phyloP scores from a whole-genome alignment of 2,888 invertebrate genomes.

The Polymixis lichenea region DNA sequence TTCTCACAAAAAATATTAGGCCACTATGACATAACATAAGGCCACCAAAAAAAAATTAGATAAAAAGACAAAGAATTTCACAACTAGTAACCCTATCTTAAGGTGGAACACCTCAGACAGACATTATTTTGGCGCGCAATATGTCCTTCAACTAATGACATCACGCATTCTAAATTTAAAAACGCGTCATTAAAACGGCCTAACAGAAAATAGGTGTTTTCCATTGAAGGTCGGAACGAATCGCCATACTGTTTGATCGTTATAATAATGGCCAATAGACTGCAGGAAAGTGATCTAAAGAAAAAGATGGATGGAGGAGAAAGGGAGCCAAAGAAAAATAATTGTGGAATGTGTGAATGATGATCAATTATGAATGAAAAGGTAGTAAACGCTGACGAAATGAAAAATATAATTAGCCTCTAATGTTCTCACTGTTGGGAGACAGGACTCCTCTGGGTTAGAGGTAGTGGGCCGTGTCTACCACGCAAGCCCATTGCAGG shows the following conservation, averaged over 20 bases:
- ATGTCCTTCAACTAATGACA: constrained; percentile 56
- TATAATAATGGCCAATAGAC: not conserved
- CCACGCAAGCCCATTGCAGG: too few relatives aligned
- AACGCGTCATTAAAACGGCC: constrained; percentile 45
- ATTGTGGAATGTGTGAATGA: not conserved
- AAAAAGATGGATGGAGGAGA: not conserved
- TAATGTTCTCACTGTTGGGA: too few relatives aligned
- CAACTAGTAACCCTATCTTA: constrained; percentile 29
- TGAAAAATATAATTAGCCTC: too few relatives aligned
- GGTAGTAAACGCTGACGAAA: not conserved
- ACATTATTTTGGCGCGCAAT: constrained; percentile 56
- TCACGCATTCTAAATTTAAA: constrained; percentile 57
- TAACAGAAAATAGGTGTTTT: constrained; percentile 38
- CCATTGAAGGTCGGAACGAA: constrained; percentile 25
- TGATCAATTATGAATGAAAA: not conserved
- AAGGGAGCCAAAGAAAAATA: not conserved
- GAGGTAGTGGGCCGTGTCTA: too few relatives aligned
- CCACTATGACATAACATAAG: too few relatives aligned
- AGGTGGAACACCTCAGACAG: constrained; percentile 41
- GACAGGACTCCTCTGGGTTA: too few relatives aligned
- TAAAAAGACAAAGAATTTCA: not conserved
- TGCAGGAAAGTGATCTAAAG: not conserved
- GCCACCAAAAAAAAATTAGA: not conserved
- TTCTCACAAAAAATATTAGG: too few relatives aligned
- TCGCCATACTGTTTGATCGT: constrained; percentile 9